Evolutionary conservation across 2,888 invertebrate species (phyloP).

Genomic region (Tenthredo distinguenda): DNA sequence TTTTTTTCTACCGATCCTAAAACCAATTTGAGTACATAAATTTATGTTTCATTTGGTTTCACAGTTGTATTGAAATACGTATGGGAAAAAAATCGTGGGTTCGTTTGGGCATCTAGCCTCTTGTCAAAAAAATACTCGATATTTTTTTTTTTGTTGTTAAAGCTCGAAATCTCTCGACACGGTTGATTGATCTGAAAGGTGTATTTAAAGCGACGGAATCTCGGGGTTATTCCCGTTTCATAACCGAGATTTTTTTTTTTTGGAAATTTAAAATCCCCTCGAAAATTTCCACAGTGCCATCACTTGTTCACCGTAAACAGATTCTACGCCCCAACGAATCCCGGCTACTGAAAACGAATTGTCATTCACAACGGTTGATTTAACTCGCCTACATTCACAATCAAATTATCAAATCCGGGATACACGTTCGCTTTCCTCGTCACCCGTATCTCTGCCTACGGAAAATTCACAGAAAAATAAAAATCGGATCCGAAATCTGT

Average conservation of each 20-base stretch:
- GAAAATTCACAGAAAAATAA: not conserved
- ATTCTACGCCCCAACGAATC: not conserved
- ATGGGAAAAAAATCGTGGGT: not conserved
- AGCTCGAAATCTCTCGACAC: not conserved
- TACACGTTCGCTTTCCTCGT: not conserved
- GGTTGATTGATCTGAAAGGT: not conserved
- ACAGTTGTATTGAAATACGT: not conserved
- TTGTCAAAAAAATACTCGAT: not conserved
- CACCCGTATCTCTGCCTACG: not conserved
- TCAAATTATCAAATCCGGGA: not conserved
- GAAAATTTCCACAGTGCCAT: not conserved
- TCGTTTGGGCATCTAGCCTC: not conserved
- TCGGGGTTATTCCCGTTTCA: not conserved
- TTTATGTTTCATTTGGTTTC: not conserved
- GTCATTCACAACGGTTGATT: conserved; percentile 25
- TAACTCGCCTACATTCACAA: conserved; percentile 16
- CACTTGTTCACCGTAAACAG: conserved; percentile 15
- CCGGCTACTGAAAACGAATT: not conserved
- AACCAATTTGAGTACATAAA: not conserved
- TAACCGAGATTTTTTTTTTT: not conserved
- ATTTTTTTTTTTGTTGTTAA: not conserved
- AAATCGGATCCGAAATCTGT: not conserved
- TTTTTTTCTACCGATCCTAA: not conserved
- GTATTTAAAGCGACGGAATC: not conserved
- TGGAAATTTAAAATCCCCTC: not conserved